A percentile compares a stretch with the other conserved stretches of the same genome.
phyloP scores from a whole-genome alignment of 2,113 vertebrate species.

The Spilogale gracilis region DNA sequence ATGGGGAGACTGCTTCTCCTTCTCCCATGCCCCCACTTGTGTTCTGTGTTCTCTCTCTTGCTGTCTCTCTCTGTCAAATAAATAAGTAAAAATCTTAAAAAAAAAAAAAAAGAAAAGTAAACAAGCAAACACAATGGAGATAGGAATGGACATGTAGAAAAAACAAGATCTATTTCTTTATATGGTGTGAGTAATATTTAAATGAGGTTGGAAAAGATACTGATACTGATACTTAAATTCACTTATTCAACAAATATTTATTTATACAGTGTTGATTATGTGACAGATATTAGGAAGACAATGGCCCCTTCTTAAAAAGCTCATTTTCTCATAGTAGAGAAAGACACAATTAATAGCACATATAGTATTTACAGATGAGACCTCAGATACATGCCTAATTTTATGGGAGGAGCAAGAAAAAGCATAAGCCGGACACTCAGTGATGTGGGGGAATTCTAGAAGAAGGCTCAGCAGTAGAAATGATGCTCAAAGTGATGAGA shows the following conservation, averaged over 20 bases:
- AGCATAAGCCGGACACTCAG: accelerated
- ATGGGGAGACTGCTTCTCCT: too few relatives aligned
- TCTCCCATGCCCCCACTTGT: too few relatives aligned
- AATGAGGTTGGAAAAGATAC: not conserved
- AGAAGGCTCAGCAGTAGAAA: not conserved
- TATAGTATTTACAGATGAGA: not conserved
- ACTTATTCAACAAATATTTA: not conserved
- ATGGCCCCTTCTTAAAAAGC: not conserved
- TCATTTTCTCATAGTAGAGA: not conserved
- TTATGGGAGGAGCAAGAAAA: not conserved
- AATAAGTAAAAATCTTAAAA: too few relatives aligned
- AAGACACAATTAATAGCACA: not conserved
- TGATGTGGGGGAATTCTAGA: not conserved
- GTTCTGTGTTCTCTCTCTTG: too few relatives aligned
- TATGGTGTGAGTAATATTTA: not conserved
- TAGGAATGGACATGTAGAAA: not conserved
- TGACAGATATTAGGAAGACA: not conserved
- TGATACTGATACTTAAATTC: not conserved
- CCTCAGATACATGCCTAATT: not conserved
- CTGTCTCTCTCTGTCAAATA: too few relatives aligned
- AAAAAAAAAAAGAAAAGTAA: not conserved
- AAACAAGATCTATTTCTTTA: not conserved
- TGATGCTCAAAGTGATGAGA: not conserved
- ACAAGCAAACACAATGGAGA: not conserved
- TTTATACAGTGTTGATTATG: not conserved